Evolutionary conservation across 2,888 invertebrate genomes (phyloP).

Genomic region (Megastigmus dorsalis): DNA sequence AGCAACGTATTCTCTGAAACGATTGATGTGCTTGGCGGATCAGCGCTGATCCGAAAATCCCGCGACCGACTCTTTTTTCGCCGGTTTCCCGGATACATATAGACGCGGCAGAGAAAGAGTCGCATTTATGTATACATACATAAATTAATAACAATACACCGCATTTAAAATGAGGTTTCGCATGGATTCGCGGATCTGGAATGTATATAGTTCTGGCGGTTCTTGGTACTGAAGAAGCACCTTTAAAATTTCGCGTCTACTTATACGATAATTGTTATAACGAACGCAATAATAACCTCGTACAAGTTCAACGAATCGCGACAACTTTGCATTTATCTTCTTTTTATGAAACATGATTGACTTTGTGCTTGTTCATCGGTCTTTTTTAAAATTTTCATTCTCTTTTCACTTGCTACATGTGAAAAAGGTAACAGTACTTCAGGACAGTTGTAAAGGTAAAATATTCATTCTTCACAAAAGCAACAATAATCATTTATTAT

Average conservation of each 20-base stretch:
- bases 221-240: not conserved
- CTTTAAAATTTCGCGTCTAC: constrained; percentile 15
- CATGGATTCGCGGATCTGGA: too few relatives aligned
- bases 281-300: constrained; percentile 20
- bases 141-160: not conserved
- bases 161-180: too few relatives aligned
- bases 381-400: too few relatives aligned
- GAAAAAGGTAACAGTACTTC: too few relatives aligned
- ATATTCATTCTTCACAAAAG: too few relatives aligned
- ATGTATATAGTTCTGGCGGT: too few relatives aligned
- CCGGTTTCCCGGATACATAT: too few relatives aligned
- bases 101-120: not conserved
- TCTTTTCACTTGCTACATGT: too few relatives aligned
- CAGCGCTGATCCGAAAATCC: constrained; percentile 32
- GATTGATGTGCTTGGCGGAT: constrained; percentile 34
- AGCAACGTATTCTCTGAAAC: constrained; percentile 52
- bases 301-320: constrained; percentile 26
- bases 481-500: too few relatives aligned
- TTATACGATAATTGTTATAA: constrained; percentile 6
- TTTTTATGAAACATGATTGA: constrained; percentile 18
- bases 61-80: not conserved
- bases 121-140: not conserved
- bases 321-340: not conserved
- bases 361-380: constrained; percentile 15
- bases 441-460: too few relatives aligned